A percentile compares a stretch with the other conserved stretches of the same genome.
These are phyloP conservation scores for Vidua macroura DNA, from an alignment of 2,113 vertebrate genomes.

Conservation along the genomic window DNA sequence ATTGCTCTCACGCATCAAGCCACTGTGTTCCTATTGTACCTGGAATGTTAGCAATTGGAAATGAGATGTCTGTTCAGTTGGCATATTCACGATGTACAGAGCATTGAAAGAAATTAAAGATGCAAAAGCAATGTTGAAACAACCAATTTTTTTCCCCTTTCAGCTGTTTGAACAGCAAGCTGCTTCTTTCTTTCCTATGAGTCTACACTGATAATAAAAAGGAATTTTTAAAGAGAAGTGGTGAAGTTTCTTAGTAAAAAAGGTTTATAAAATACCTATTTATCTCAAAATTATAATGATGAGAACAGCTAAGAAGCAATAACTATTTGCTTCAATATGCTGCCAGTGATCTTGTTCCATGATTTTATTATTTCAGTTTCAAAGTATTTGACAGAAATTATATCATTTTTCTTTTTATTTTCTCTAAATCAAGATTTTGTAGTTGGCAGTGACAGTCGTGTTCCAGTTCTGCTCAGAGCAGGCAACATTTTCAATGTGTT, in stretches of 20 bases:
- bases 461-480: background rate
- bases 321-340: background rate
- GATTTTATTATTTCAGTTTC: conserved; percentile 14
- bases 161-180: background rate
- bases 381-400: background rate
- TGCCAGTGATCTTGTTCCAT: conserved; percentile 26
- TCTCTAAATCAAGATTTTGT: background rate
- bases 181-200: background rate
- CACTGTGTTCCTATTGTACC: background rate
- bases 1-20: background rate
- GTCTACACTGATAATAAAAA: conserved; percentile 44
- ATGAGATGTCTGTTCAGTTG: background rate
- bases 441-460: background rate
- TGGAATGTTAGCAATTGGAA: background rate
- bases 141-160: background rate
- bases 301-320: conserved; percentile 15
- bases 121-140: conserved; percentile 42
- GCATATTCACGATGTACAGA: background rate
- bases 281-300: conserved; percentile 17
- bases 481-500: background rate
- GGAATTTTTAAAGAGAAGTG: conserved; percentile 46
- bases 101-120: conserved; percentile 35
- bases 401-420: background rate
- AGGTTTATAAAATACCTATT: conserved; percentile 50
- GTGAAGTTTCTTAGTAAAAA: conserved; percentile 14